Conservation (phyloP, 1,140 invertebrate genomes). For the Theocolax elegans region DNA sequence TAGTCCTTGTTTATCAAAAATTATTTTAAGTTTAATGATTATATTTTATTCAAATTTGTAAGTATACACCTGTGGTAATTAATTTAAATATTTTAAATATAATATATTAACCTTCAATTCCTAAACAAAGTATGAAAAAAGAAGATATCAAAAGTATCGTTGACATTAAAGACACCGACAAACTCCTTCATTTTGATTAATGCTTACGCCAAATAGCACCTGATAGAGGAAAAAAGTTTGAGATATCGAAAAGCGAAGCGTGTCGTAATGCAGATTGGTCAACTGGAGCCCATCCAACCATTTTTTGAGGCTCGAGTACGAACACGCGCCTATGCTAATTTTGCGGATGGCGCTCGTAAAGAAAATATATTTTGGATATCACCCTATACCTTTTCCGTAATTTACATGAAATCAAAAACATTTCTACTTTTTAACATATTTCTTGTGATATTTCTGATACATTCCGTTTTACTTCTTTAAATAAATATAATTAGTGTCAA, state of each 20-base stretch:
- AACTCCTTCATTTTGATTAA: conserved; percentile 24
- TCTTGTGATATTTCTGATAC: no score
- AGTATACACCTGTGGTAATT: no score
- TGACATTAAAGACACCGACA: conserved; percentile 3
- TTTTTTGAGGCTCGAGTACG: neutral
- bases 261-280: neutral
- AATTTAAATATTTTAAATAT: no score
- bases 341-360: conserved; percentile 5
- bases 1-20: no score
- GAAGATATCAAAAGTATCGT: neutral
- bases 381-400: conserved; percentile 1
- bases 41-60: no score
- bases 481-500: no score
- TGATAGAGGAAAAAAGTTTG: neutral
- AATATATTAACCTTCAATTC: no score
- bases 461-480: no score
- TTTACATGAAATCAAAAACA: neutral
- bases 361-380: conserved; percentile 22
- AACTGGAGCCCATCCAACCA: conserved; percentile 3
- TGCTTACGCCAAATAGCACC: neutral
- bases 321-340: conserved; percentile 21
- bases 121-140: no score
- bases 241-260: conserved; percentile 14
- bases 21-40: no score
- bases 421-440: neutral